Evolutionary conservation across 2,888 invertebrate genomes (phyloP).

Genomic region (Athalia circularis): DNA sequence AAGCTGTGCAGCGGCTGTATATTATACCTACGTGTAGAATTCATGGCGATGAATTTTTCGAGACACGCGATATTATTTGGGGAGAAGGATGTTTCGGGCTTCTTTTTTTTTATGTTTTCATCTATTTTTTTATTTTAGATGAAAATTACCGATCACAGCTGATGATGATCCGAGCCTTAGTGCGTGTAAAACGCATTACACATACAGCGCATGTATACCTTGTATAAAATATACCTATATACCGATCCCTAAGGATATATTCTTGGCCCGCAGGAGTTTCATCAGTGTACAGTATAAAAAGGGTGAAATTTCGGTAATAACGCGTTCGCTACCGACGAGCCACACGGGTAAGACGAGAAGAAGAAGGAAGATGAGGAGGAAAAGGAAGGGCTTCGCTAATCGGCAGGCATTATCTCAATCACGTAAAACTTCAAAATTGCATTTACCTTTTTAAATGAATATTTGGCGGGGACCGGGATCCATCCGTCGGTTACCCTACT

Average conservation of each 20-base stretch:
- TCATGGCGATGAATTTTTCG: background rate
- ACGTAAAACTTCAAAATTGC: conserved; percentile 74
- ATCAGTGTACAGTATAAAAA: conserved; percentile 41
- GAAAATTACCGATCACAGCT: too few relatives aligned
- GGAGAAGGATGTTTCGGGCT: background rate
- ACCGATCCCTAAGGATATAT: background rate
- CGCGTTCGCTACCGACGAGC: conserved; percentile 65
- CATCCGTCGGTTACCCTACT: conserved; percentile 70
- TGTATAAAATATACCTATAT: conserved; percentile 6
- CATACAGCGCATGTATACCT: background rate
- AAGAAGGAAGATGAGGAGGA: too few relatives aligned
- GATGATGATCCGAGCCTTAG: background rate
- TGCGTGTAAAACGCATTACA: conserved; percentile 5
- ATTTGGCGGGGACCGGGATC: conserved; percentile 66
- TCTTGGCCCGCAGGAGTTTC: background rate
- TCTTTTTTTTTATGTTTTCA: background rate
- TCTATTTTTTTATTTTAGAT: too few relatives aligned
- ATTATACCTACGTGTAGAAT: background rate
- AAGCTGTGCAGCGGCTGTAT: background rate
- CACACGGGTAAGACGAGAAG: conserved; percentile 35
- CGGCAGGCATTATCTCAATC: conserved; percentile 74
- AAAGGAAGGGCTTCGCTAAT: conserved; percentile 63
- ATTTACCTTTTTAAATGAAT: conserved; percentile 75
- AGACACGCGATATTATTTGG: conserved; percentile 28
- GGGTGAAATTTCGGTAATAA: conserved; percentile 70